Percentiles rank a stretch among this genome's conserved stretches.
Conservation (phyloP, 2,888 invertebrate species). For the Drosophila yooni region DNA sequence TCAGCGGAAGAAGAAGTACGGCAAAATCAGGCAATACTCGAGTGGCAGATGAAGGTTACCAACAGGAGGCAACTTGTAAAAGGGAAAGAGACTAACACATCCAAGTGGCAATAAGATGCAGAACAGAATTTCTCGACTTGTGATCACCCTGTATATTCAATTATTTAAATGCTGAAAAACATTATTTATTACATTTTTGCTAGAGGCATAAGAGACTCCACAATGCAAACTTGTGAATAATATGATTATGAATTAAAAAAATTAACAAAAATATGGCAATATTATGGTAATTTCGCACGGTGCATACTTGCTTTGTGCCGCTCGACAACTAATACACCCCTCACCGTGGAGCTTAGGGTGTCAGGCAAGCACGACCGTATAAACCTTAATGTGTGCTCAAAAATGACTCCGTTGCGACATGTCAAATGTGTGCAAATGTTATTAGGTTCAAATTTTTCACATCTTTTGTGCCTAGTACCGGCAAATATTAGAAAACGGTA, state of each 20-base stretch:
- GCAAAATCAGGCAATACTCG: slow-evolving; percentile 19
- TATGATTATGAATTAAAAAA: background rate
- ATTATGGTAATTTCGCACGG: background rate
- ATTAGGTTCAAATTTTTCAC: slow-evolving; percentile 73
- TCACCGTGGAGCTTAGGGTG: background rate
- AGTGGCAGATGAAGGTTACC: slow-evolving; percentile 29
- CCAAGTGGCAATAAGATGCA: background rate
- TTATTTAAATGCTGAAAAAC: background rate
- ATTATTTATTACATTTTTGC: background rate
- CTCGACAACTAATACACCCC: background rate
- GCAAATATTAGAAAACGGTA: slow-evolving; percentile 12
- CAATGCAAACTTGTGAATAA: background rate
- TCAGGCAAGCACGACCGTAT: slow-evolving; percentile 18
- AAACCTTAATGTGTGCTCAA: slow-evolving; percentile 48
- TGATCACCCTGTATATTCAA: background rate
- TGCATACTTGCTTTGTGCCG: background rate
- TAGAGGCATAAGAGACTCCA: too few relatives aligned
- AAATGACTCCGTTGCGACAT: slow-evolving; percentile 51
- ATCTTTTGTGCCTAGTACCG: slow-evolving; percentile 44
- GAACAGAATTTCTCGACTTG: background rate
- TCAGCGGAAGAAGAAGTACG: slow-evolving; percentile 6
- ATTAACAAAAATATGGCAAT: background rate
- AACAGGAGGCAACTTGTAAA: slow-evolving; percentile 7
- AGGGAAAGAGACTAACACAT: slow-evolving; percentile 6
- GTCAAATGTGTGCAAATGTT: slow-evolving; percentile 67